These are phyloP conservation scores for Podotricha telesiphe DNA, from an alignment of 2,888 invertebrate genomes.

Conservation along the genomic window DNA sequence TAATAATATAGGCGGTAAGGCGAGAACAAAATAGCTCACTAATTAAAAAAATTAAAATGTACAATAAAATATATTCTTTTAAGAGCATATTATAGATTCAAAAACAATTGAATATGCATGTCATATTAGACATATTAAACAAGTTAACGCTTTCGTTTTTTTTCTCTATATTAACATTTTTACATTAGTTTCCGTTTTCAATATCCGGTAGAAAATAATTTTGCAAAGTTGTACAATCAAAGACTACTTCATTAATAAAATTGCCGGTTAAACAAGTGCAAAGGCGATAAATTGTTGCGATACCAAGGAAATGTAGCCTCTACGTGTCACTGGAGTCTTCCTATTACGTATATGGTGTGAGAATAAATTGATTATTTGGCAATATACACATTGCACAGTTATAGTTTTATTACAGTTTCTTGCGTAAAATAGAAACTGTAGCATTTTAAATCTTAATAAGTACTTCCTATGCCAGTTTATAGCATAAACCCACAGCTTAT, in stretches of 20 bases:
- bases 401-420: not conserved
- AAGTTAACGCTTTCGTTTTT: conserved; percentile 1
- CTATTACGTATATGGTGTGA: conserved; percentile 20
- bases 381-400: not conserved
- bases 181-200: conserved; percentile 6
- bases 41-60: too few species aligned
- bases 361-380: conserved; percentile 12
- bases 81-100: too few species aligned
- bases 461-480: too few species aligned
- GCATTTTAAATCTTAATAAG: too few species aligned
- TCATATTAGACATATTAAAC: not conserved
- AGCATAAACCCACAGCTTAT: too few species aligned
- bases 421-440: too few species aligned
- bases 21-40: too few species aligned
- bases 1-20: too few species aligned
- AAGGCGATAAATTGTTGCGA: conserved; percentile 19
- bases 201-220: conserved; percentile 34
- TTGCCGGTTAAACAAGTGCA: conserved; percentile 28
- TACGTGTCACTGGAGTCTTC: conserved; percentile 13
- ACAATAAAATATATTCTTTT: too few species aligned
- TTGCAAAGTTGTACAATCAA: conserved; percentile 28
- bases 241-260: conserved; percentile 26
- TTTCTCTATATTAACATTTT: not conserved
- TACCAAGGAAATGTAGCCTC: conserved; percentile 27
- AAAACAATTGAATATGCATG: too few species aligned